A percentile compares a stretch with the other conserved stretches of the same genome.
Evolutionary conservation across 2,888 invertebrate species (phyloP).

Genomic region (Dicyrtoma fusca): DNA sequence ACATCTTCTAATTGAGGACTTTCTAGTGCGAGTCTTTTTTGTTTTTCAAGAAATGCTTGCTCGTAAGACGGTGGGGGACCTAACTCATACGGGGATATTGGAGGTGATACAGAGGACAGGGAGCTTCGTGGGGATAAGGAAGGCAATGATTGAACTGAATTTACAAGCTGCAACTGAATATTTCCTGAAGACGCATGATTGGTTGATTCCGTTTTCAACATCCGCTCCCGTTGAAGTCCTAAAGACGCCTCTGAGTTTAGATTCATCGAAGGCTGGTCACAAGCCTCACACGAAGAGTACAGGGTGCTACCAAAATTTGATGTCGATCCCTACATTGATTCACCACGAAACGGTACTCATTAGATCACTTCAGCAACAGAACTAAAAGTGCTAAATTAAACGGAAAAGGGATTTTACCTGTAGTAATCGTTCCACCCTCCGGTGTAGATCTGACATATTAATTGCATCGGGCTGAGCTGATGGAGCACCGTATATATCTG

Average conservation of each 20-base stretch:
- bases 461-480: constrained; percentile 68
- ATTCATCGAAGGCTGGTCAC: constrained; percentile 40
- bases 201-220: constrained; percentile 16
- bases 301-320: constrained; percentile 15
- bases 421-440: constrained; percentile 74
- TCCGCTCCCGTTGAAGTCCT: constrained; percentile 25
- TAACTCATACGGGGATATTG: constrained; percentile 69
- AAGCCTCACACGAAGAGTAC: constrained; percentile 41
- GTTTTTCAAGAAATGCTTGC: constrained; percentile 65
- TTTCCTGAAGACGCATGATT: constrained; percentile 14
- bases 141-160: constrained; percentile 75
- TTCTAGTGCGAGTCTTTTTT: constrained; percentile 44
- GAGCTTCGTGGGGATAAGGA: constrained; percentile 84
- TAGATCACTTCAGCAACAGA: neutral
- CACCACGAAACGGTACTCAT: too few relatives aligned
- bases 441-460: constrained; percentile 87
- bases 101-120: constrained; percentile 83
- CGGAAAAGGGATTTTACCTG: constrained; percentile 56
- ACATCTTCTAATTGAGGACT: constrained; percentile 47
- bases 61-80: constrained; percentile 67
- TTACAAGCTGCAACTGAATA: constrained; percentile 21
- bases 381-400: neutral
- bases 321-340: constrained; percentile 34
- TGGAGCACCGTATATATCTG: constrained; percentile 78
- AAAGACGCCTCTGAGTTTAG: constrained; percentile 30